Evolutionary conservation across 2,888 invertebrate species (phyloP).

Genomic region (Polydrusus cervinus): DNA sequence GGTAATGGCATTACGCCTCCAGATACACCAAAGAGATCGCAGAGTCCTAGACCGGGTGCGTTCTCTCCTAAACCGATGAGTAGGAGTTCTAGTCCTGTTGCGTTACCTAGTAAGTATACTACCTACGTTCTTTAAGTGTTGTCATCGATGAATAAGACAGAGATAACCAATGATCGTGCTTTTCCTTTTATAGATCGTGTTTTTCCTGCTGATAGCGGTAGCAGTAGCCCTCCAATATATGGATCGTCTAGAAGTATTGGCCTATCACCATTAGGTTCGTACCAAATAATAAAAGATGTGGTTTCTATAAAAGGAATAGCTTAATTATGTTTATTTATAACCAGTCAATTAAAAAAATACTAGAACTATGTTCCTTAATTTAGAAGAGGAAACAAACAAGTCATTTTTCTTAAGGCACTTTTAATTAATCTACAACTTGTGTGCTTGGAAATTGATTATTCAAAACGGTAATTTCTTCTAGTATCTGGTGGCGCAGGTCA

Average conservation of each 20-base stretch:
- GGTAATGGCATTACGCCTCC: conserved; percentile 85
- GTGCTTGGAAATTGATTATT: too few relatives aligned
- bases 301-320: too few relatives aligned
- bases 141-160: too few relatives aligned
- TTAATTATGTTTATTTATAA: too few relatives aligned
- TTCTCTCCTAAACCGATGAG: conserved; percentile 73
- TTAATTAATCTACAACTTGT: too few relatives aligned
- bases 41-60: conserved; percentile 72
- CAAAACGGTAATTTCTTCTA: conserved; percentile 52
- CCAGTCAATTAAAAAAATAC: too few relatives aligned
- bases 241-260: conserved; percentile 75
- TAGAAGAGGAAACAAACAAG: too few relatives aligned
- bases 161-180: too few relatives aligned
- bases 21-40: conserved; percentile 77
- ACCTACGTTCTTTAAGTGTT: too few relatives aligned
- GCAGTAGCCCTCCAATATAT: conserved; percentile 74
- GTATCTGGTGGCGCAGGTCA: conserved; percentile 61
- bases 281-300: neutral
- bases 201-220: conserved; percentile 70
- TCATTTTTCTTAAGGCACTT: too few relatives aligned
- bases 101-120: conserved; percentile 74
- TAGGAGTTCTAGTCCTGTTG: conserved; percentile 77
- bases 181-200: conserved; percentile 53
- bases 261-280: conserved; percentile 74
- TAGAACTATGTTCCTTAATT: too few relatives aligned